Evolutionary conservation across 2,113 vertebrate genomes (phyloP).

Genomic region (Tonatia bakeri): DNA sequence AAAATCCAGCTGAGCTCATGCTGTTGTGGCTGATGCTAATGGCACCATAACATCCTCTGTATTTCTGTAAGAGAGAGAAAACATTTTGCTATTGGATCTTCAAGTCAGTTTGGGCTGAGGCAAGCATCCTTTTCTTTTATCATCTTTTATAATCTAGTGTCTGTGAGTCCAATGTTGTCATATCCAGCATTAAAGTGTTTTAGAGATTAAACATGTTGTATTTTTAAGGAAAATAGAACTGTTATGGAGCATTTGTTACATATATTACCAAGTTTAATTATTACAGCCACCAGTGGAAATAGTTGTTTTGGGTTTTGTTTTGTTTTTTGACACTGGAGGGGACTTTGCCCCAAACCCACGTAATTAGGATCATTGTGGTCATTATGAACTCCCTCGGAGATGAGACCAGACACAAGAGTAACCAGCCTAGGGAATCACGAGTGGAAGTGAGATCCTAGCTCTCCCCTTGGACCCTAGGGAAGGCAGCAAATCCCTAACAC

Average conservation of each 20-base stretch:
- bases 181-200: neutral
- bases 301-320: neutral
- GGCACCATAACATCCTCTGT: rapidly evolving
- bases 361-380: neutral
- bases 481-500: neutral
- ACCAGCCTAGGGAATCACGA: no score
- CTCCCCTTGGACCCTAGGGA: rapidly evolving
- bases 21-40: rapidly evolving
- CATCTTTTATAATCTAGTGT: neutral
- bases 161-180: neutral
- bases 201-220: neutral
- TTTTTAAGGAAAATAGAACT: neutral
- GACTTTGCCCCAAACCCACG: neutral
- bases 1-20: neutral
- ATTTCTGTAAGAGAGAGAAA: neutral
- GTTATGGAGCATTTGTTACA: neutral
- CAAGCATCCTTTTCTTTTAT: neutral
- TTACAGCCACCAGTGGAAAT: neutral
- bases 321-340: neutral
- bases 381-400: neutral
- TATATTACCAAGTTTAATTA: neutral
- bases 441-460: neutral
- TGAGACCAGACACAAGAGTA: neutral
- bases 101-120: neutral
- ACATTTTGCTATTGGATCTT: neutral